Percentiles rank a stretch among this genome's conserved stretches.
Evolutionary conservation across 2,113 vertebrate genomes (phyloP).

Genomic region (Onychostoma macrolepis): DNA sequence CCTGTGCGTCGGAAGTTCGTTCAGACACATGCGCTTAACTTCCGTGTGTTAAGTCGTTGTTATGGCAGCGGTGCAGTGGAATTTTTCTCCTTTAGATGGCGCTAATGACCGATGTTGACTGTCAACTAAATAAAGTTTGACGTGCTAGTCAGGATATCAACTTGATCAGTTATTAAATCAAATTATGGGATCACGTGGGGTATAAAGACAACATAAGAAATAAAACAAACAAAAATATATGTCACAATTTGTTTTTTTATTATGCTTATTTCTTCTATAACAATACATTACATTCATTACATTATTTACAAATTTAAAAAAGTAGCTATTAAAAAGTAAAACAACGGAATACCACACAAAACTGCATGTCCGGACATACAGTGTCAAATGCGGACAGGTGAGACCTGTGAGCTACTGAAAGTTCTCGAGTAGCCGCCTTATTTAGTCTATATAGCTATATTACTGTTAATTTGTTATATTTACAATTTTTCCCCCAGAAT

Average conservation of each 20-base stretch:
- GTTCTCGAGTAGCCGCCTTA: too few species aligned
- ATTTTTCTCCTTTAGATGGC: neutral
- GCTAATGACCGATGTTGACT: neutral
- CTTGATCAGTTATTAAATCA: neutral
- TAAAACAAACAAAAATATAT: neutral
- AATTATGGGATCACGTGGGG: neutral
- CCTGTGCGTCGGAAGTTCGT: constrained; percentile 11
- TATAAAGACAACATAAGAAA: neutral
- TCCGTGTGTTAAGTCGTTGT: constrained; percentile 25
- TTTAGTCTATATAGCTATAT: too few species aligned
- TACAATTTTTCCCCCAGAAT: too few species aligned
- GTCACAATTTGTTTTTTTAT: neutral
- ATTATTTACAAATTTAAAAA: neutral
- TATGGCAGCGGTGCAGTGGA: neutral
- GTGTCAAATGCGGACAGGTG: neutral
- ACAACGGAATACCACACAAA: neutral
- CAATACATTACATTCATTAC: neutral
- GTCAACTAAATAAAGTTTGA: neutral
- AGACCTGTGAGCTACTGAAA: neutral
- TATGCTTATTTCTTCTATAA: neutral
- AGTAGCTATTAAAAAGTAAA: neutral
- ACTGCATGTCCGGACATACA: neutral
- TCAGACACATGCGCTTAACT: neutral
- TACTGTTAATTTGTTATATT: too few species aligned
- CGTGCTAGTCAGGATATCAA: neutral